phyloP scores from a whole-genome alignment of 2,888 invertebrate species.

The Cephus rjabovi region DNA sequence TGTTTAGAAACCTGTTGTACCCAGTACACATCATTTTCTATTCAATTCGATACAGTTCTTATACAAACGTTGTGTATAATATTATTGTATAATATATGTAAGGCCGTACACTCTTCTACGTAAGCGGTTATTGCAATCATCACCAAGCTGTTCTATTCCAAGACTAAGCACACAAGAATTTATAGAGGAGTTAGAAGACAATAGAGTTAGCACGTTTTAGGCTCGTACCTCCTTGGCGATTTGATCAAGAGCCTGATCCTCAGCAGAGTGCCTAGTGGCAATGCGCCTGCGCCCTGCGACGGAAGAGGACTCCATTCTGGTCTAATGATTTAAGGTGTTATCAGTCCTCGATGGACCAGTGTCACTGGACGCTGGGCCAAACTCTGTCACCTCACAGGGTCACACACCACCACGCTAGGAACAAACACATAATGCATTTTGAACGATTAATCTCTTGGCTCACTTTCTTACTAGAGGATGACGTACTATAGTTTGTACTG shows the following conservation, averaged over 20 bases:
- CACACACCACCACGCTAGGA: slow-evolving; percentile 36
- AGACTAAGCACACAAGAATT: background rate
- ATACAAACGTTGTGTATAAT: background rate
- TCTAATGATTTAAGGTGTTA: slow-evolving; percentile 23
- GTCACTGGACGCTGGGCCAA: slow-evolving; percentile 18
- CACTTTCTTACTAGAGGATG: background rate
- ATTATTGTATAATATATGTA: background rate
- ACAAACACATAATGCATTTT: slow-evolving; percentile 32
- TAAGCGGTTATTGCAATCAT: background rate
- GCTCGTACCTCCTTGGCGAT: slow-evolving; percentile 93
- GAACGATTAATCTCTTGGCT: slow-evolving; percentile 4
- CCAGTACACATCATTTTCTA: background rate
- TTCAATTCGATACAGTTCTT: background rate
- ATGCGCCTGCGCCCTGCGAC: slow-evolving; percentile 78
- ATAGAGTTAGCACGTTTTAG: background rate
- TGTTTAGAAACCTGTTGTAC: background rate
- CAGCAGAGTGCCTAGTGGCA: slow-evolving; percentile 91
- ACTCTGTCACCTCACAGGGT: slow-evolving; percentile 36
- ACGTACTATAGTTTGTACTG: background rate
- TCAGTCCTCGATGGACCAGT: slow-evolving; percentile 21
- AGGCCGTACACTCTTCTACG: background rate
- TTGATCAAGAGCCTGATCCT: slow-evolving; percentile 96
- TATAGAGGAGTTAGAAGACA: background rate
- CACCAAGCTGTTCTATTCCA: background rate
- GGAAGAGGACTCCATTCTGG: slow-evolving; percentile 58